Conservation (phyloP, 2,797 vertebrate species). For the Miichthys miiuy region DNA sequence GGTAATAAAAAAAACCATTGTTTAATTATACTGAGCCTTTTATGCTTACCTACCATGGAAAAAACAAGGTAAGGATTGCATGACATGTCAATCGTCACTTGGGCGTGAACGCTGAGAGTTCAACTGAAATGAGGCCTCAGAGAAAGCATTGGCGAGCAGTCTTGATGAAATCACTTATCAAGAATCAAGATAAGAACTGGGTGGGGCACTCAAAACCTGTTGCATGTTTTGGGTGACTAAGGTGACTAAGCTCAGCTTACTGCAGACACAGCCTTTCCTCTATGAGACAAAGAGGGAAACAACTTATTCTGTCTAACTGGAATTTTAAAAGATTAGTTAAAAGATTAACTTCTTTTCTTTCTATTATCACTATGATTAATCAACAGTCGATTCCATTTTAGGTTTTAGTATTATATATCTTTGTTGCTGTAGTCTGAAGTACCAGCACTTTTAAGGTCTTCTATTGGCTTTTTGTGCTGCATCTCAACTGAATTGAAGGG, state of each 20-base stretch:
- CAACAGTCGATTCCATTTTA: neutral
- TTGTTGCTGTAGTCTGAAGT: neutral
- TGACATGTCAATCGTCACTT: neutral
- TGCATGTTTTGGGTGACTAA: too few relatives aligned
- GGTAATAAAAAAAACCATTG: neutral
- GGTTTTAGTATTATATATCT: neutral
- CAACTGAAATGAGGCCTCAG: too few relatives aligned
- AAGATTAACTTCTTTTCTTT: too few relatives aligned
- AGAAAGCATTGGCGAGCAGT: neutral
- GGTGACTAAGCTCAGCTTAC: too few relatives aligned
- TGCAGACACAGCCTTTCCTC: too few relatives aligned
- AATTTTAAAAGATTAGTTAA: too few relatives aligned
- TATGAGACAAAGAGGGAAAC: neutral
- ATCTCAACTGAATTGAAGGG: neutral
- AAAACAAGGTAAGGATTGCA: neutral
- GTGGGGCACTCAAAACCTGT: neutral
- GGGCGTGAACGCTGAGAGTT: too few relatives aligned
- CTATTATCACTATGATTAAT: too few relatives aligned
- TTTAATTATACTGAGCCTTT: neutral
- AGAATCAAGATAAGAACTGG: neutral
- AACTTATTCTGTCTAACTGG: too few relatives aligned
- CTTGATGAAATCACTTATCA: neutral
- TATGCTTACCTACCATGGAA: rapidly evolving
- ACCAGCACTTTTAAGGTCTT: neutral
- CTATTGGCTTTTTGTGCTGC: neutral